These are phyloP conservation scores for Procambarus clarkii DNA, from an alignment of 1,140 invertebrate genomes.

Conservation along the genomic window DNA sequence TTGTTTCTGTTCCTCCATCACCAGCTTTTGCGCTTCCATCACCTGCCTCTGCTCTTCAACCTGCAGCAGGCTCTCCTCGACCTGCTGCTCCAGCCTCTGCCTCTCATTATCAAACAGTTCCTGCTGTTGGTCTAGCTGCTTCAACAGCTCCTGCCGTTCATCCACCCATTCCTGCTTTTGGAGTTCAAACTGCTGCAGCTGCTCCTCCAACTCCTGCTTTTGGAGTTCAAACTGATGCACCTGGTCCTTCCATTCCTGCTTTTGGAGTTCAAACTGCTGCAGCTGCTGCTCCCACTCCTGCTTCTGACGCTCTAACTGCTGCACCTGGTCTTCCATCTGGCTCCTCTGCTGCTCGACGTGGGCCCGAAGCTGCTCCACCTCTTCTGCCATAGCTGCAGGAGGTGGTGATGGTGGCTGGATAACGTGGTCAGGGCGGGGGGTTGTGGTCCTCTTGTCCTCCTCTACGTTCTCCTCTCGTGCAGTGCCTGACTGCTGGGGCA, in stretches of 20 bases:
- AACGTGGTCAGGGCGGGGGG: background rate
- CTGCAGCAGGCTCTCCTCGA: background rate
- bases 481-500: background rate
- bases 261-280: slow-evolving; percentile 9
- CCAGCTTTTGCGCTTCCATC: slow-evolving; percentile 48
- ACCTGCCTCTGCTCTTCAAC: slow-evolving; percentile 43
- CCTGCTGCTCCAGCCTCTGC: background rate
- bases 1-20: slow-evolving; percentile 52
- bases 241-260: slow-evolving; percentile 8
- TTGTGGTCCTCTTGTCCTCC: background rate
- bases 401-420: background rate
- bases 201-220: slow-evolving; percentile 28
- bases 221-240: slow-evolving; percentile 12
- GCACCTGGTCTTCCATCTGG: slow-evolving; percentile 29
- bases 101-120: background rate
- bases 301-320: slow-evolving; percentile 38
- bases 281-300: slow-evolving; percentile 19
- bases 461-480: background rate
- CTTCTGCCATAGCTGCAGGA: slow-evolving; percentile 7
- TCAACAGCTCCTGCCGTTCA: background rate
- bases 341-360: slow-evolving; percentile 27
- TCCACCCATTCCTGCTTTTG: slow-evolving; percentile 41
- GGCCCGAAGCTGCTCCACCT: slow-evolving; percentile 9
- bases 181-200: slow-evolving; percentile 4
- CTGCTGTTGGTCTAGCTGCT: slow-evolving; percentile 22